phyloP scores from a whole-genome alignment of 2,113 vertebrate species.

The Chloroceryle aenea region DNA sequence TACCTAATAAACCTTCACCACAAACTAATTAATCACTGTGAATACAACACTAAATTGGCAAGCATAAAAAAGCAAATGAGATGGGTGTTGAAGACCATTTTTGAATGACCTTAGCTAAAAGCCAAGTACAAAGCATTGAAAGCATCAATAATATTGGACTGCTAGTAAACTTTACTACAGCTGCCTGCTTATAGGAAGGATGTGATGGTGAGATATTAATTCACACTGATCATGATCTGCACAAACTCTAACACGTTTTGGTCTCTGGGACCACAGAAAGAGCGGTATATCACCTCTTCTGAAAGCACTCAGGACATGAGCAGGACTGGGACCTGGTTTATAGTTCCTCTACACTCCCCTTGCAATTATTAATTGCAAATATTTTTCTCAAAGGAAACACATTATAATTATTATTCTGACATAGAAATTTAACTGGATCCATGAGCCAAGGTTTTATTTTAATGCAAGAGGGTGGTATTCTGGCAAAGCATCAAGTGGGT shows the following conservation, averaged over 20 bases:
- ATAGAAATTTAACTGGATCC: background rate
- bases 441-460: background rate
- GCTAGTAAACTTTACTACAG: background rate
- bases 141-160: slow-evolving; percentile 4
- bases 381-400: background rate
- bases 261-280: fast-evolving
- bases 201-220: background rate
- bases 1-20: slow-evolving; percentile 79
- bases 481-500: background rate
- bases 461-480: background rate
- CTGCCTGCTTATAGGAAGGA: background rate
- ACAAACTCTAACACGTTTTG: background rate
- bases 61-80: slow-evolving; percentile 79
- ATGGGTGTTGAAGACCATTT: slow-evolving; percentile 74
- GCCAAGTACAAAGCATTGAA: slow-evolving; percentile 47
- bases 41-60: slow-evolving; percentile 77
- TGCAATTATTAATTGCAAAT: background rate
- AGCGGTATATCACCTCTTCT: background rate
- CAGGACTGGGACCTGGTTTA: background rate
- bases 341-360: background rate
- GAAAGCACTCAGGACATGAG: background rate
- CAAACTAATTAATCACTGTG: slow-evolving; percentile 82
- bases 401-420: background rate
- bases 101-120: slow-evolving; percentile 78
- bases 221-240: fast-evolving